Evolutionary conservation across 2,888 invertebrate genomes (phyloP), one percentile per base, ranked within the genome.

Genomic region (Torymus auratus): DNA sequence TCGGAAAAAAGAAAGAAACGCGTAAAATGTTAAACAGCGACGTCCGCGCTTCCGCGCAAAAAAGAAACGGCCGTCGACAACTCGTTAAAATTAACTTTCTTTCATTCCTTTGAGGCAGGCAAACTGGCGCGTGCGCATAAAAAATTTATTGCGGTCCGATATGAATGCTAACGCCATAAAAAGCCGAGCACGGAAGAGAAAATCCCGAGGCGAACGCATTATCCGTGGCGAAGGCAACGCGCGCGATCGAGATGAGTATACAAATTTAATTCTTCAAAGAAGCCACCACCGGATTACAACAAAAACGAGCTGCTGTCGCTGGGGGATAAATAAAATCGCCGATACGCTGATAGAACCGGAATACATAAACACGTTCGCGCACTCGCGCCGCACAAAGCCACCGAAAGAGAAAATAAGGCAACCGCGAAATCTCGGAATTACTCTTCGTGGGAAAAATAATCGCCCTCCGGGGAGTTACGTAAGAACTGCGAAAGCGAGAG

Each of bases 11-110:
- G 7, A 41, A 41, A 41, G n/a, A 28, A 28, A 7, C 2, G 28
- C 28, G 28, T 28, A 28, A 41, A 41, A 41, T 41, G 5, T 41
- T 41, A 1, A 41, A 7, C 41, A 41, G 41, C 41, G 7, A 41
- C 41, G 41, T 7, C 41, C 41, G 7, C 41, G 41, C 7, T 55
- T 73, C 56, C 12, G 13, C 23, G 1, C 14, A 58, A 20, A 20
- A 17, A 7, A 5, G 2, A 7, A 52, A 61, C 61, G 60, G 11
- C 20, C 11, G 23, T 11, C 14, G 11, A 41, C 17, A 68, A 52
- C 72, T 72, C 50, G 62, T 75, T 75, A 75, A 75, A 60, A 58
- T 23, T 20, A 75, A 75, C 68, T 75, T 61, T 68, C 60, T 75
- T 68, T 28, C 68, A 50, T 65, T 65, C 15, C 67, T 13, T 52